Base-by-base conservation (phyloP, 2,797 vertebrate genomes). In the Hydrolagus colliei region DNA sequence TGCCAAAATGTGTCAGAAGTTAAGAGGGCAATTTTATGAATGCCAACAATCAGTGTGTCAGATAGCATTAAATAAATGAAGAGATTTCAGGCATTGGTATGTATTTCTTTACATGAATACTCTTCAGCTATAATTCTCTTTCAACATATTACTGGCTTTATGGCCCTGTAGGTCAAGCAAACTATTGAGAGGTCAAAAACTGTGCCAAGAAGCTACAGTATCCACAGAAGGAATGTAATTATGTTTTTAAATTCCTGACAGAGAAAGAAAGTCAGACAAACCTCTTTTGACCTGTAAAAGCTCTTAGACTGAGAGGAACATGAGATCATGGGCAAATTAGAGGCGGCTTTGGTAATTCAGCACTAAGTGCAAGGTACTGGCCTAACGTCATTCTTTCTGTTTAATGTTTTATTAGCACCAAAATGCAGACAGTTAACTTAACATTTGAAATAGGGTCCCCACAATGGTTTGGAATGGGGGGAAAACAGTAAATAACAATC, bases 181-280 rank as follows among this genome's bases (percentile, higher is more conserved):
- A 92, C 91, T 93, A 93, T 92, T 93, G 91, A 92, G 92, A 91
- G 93, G 95, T 96, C 96, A 95, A 96, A 96, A 95, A 95, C 94
- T 93, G 90, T 91, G 94, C 93, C 91, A 89, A 93, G 93, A 92
- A 92, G 92, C 94, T 94, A 93, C 91, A 91, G 93, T 93, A 92
- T 93, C 93, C 89, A 93, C 91, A 88, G 61, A 52, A 86, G 86
- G 88, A 90, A 91, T 90, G 89, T 89, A 86, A 88, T 89, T 90
- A 89, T 72, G 85, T 88, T 89, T 90, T 90, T 88, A 91, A 91
- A 91, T 90, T 89, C 89, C 90, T 89, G 88, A 89, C 88, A 90
- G 88, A 87, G 88, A 87, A 86, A 87, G 87, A 80, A 35, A 79
- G 86, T 85, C 88, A 88, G 88, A 87, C 88, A 86, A 87, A 88